These are phyloP conservation scores for Chaitophorus viminalis DNA, from an alignment of 2,888 invertebrate genomes.

Conservation along the genomic window DNA sequence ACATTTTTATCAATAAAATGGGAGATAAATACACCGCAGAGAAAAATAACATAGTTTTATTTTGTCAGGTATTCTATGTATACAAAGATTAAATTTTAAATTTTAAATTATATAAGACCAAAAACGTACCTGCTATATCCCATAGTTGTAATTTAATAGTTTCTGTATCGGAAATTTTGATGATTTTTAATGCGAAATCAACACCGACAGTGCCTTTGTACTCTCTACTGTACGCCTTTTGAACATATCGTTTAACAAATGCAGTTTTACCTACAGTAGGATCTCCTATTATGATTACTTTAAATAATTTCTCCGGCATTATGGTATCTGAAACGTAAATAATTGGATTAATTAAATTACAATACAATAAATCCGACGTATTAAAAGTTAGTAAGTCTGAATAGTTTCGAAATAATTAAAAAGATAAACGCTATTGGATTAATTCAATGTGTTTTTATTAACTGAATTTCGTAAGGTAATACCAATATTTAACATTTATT, in stretches of 20 bases:
- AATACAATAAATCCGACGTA: background rate
- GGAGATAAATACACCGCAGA: background rate
- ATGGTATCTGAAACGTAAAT: slow-evolving; percentile 39
- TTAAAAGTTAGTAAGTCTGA: too few species aligned
- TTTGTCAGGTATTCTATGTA: background rate
- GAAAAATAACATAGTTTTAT: background rate
- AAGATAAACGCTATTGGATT: too few species aligned
- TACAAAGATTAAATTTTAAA: background rate
- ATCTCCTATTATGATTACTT: slow-evolving; percentile 70
- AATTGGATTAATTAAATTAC: background rate
- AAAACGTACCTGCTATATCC: slow-evolving; percentile 71
- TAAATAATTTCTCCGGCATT: slow-evolving; percentile 68
- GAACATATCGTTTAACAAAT: slow-evolving; percentile 71
- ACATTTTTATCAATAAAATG: too few species aligned
- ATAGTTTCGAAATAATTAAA: too few species aligned
- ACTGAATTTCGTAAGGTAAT: too few species aligned
- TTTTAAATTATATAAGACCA: slow-evolving; percentile 26
- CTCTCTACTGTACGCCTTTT: slow-evolving; percentile 69
- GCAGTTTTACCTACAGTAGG: slow-evolving; percentile 71
- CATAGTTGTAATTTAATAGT: slow-evolving; percentile 71
- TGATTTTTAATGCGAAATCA: slow-evolving; percentile 72
- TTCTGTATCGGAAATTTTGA: slow-evolving; percentile 71
- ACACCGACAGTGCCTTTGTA: slow-evolving; percentile 73
- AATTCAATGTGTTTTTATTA: too few species aligned
- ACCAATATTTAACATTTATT: too few species aligned